These are phyloP conservation scores for Brachypodius melanocephalos DNA, from an alignment of 2,113 vertebrate species.

Conservation along the genomic window DNA sequence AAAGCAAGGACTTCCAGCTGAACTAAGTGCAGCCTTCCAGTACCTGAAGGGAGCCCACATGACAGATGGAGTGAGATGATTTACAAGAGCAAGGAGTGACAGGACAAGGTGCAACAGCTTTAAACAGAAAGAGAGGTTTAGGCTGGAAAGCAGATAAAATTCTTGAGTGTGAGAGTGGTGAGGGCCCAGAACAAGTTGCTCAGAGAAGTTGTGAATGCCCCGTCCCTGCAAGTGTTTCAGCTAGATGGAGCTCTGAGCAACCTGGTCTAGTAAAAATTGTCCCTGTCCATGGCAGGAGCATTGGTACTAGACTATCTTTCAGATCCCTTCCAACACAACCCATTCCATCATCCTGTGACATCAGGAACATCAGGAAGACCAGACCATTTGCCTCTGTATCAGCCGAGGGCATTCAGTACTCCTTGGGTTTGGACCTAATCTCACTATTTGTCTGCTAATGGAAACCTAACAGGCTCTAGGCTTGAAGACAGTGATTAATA, in stretches of 20 bases:
- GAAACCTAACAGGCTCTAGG: background rate
- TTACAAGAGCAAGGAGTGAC: background rate
- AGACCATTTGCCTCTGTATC: background rate
- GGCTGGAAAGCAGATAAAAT: background rate
- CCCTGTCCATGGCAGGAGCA: background rate
- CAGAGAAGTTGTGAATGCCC: background rate
- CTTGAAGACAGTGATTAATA: background rate
- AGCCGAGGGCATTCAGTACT: background rate
- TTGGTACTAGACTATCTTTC: background rate
- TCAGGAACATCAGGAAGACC: background rate
- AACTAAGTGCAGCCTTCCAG: background rate
- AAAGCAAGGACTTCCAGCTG: background rate
- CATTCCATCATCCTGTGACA: background rate
- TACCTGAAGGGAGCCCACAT: background rate
- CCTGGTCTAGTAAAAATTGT: background rate
- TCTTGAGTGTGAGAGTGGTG: background rate
- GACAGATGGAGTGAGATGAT: background rate
- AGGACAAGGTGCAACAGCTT: background rate
- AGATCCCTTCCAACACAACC: background rate
- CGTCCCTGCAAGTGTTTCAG: background rate
- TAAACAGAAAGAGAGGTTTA: background rate
- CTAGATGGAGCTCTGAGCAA: background rate
- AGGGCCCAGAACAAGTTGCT: background rate
- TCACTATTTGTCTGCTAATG: background rate
- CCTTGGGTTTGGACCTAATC: background rate